Percentiles rank a stretch among this genome's conserved stretches.
These are phyloP conservation scores for Saturnia pavonia DNA, from an alignment of 2,888 invertebrate genomes.

Conservation along the genomic window DNA sequence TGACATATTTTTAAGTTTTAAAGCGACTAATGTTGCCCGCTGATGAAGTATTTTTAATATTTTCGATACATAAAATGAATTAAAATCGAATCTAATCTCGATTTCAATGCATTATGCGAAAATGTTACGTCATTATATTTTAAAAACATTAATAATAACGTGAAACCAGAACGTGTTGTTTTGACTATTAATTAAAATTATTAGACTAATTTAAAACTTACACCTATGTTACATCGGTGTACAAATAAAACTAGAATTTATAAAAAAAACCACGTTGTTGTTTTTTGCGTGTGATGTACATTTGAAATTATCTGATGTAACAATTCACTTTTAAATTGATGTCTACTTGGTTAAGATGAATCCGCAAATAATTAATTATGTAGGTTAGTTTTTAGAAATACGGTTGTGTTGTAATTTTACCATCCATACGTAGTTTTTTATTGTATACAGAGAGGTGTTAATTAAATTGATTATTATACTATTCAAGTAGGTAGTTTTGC, in stretches of 20 bases:
- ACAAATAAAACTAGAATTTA: conserved; percentile 1
- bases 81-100: background rate
- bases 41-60: too few species aligned
- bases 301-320: conserved; percentile 41
- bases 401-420: too few species aligned
- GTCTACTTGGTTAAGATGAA: conserved; percentile 24
- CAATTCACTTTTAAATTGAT: conserved; percentile 41
- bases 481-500: conserved; percentile 53
- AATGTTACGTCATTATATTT: background rate
- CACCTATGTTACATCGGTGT: background rate
- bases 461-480: conserved; percentile 56
- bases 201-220: background rate
- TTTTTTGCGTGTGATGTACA: conserved; percentile 35
- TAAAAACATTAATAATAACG: background rate
- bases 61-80: too few species aligned
- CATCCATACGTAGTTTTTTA: background rate
- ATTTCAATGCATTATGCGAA: background rate
- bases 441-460: background rate
- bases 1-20: too few species aligned
- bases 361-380: conserved; percentile 53
- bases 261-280: conserved; percentile 33
- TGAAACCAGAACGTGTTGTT: background rate
- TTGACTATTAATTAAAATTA: background rate
- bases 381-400: conserved; percentile 33
- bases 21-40: too few species aligned